Percentiles rank a stretch among this genome's conserved stretches.
Conservation (phyloP, 2,797 vertebrate species). For the Heterohyrax brucei region DNA sequence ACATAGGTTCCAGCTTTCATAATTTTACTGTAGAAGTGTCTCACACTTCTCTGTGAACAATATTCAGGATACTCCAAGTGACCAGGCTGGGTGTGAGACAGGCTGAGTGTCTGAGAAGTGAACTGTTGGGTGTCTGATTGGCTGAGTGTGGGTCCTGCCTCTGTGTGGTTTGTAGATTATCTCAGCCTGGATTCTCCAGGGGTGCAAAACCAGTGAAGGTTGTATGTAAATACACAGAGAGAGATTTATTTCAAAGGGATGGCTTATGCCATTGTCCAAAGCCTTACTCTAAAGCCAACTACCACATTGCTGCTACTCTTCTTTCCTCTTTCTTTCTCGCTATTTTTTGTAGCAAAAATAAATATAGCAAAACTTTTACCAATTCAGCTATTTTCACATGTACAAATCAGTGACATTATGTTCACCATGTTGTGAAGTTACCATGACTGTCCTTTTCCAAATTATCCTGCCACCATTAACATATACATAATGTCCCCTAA, state of each 20-base stretch:
- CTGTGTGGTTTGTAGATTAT: not conserved
- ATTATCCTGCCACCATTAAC: not conserved
- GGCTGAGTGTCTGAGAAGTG: not conserved
- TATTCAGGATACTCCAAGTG: not conserved
- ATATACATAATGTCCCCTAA: too few species aligned
- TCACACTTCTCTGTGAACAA: not conserved
- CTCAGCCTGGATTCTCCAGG: not conserved
- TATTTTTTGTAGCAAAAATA: too few species aligned
- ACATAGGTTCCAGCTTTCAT: too few species aligned
- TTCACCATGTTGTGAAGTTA: not conserved
- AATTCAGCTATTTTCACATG: not conserved
- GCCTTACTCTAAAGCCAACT: not conserved
- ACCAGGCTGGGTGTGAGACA: not conserved
- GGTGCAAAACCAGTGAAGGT: not conserved
- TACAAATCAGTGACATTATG: not conserved
- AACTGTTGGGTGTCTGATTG: not conserved
- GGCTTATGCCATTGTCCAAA: not conserved
- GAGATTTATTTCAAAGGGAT: too few species aligned
- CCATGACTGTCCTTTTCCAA: not conserved
- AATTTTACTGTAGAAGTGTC: not conserved
- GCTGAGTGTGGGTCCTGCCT: not conserved
- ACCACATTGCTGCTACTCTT: not conserved
- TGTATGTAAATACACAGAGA: too few species aligned
- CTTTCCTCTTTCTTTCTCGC: not conserved
- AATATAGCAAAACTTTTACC: not conserved